A percentile compares a stretch with the other conserved stretches of the same genome.
Evolutionary conservation across 1,140 invertebrate genomes (phyloP).

Genomic region (Pseudomyrmex flavicornis): DNA sequence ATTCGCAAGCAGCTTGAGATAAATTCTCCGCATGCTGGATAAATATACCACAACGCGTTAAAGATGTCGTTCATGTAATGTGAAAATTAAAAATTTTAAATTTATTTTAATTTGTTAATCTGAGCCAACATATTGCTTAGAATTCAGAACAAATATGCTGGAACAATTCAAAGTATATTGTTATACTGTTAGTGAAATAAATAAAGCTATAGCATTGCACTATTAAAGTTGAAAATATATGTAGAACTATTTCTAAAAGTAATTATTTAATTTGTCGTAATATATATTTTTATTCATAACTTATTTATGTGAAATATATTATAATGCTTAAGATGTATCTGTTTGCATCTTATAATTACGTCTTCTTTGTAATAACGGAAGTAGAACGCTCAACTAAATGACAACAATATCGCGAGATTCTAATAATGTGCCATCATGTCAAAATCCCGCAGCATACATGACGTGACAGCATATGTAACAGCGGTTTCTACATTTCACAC

Average conservation of each 20-base stretch:
- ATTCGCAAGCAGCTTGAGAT: background rate
- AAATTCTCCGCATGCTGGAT: conserved; percentile 26
- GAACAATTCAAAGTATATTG: background rate
- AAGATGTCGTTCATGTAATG: conserved; percentile 34
- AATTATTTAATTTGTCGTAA: too few species aligned
- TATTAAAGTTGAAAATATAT: too few species aligned
- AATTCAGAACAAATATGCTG: background rate
- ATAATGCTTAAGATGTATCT: background rate
- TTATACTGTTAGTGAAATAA: background rate
- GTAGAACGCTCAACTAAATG: conserved; percentile 33
- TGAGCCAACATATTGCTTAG: background rate
- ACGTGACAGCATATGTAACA: conserved; percentile 50
- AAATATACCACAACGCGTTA: conserved; percentile 11
- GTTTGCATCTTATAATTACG: conserved; percentile 31
- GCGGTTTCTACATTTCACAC: conserved; percentile 59
- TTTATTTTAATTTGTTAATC: conserved; percentile 35
- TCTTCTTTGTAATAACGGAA: conserved; percentile 12
- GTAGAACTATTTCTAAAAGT: too few species aligned
- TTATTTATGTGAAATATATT: background rate
- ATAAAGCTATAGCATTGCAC: background rate
- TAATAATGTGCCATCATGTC: conserved; percentile 52
- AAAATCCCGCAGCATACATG: conserved; percentile 51
- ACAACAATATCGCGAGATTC: conserved; percentile 50
- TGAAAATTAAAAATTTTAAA: conserved; percentile 53
- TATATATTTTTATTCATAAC: too few species aligned